Evolutionary conservation across 1,140 invertebrate genomes (phyloP).

Genomic region (Sitobion miscanthi): DNA sequence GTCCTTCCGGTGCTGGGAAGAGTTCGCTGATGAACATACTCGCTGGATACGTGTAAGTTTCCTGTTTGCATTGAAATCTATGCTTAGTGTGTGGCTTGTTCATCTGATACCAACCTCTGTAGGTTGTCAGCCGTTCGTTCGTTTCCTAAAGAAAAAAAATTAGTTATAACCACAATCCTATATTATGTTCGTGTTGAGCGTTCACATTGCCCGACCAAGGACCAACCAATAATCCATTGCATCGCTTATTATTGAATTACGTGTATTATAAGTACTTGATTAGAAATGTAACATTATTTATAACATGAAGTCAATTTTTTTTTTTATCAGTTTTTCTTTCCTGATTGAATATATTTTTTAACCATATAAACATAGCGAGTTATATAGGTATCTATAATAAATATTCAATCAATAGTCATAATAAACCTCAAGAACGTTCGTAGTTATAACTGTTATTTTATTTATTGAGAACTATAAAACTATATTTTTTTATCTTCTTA

Average conservation of each 20-base stretch:
- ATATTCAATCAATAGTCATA: not conserved
- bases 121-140: not conserved
- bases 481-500: not conserved
- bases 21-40: constrained; percentile 67
- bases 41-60: constrained; percentile 64
- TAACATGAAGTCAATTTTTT: not conserved
- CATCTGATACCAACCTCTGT: not conserved
- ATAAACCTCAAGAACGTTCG: not conserved
- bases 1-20: constrained; percentile 70
- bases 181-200: not conserved
- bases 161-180: not conserved
- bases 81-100: not conserved
- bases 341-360: not conserved
- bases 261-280: not conserved
- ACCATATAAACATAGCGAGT: not conserved
- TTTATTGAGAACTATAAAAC: not conserved
- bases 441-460: not conserved
- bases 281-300: not conserved
- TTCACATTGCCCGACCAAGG: not conserved
- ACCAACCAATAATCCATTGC: not conserved
- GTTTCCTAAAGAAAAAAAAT: not conserved
- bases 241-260: not conserved
- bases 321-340: not conserved
- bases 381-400: not conserved
- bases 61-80: constrained; percentile 31